These are phyloP conservation scores for Copsychus sechellarum DNA, from an alignment of 2,113 vertebrate species.

Conservation along the genomic window DNA sequence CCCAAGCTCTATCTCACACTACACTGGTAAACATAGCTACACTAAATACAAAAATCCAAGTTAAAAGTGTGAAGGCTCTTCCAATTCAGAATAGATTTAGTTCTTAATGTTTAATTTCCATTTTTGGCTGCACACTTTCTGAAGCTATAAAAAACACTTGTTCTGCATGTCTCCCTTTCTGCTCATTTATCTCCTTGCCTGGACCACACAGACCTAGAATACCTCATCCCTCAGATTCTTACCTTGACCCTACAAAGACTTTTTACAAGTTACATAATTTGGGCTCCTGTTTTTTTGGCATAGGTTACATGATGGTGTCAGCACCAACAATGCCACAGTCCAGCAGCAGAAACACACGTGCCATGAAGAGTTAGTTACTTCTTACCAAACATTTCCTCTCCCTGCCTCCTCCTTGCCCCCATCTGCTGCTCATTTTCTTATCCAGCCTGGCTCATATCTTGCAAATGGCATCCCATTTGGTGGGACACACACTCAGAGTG, in stretches of 20 bases:
- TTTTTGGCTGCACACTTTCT: background rate
- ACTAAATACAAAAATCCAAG: background rate
- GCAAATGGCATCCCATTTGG: background rate
- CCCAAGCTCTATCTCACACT: background rate
- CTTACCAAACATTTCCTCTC: background rate
- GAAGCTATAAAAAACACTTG: background rate
- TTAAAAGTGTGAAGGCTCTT: background rate
- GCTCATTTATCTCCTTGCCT: background rate
- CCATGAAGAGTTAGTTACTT: background rate
- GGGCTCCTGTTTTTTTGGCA: background rate
- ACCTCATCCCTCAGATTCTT: background rate
- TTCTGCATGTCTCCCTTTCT: background rate
- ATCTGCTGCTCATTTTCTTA: background rate
- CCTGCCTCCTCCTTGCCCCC: background rate
- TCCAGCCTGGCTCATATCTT: background rate
- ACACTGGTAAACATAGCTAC: background rate
- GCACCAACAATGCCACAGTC: background rate
- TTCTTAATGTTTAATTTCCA: background rate
- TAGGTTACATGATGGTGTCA: background rate
- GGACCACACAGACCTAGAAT: background rate
- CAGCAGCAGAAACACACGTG: fast-evolving
- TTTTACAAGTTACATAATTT: background rate
- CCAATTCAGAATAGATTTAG: background rate
- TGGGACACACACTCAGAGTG: background rate
- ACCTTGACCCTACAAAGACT: background rate